A percentile compares a stretch with the other conserved stretches of the same genome.
These are phyloP conservation scores for Tipula vernalis DNA, from an alignment of 2,888 invertebrate species.

Conservation along the genomic window DNA sequence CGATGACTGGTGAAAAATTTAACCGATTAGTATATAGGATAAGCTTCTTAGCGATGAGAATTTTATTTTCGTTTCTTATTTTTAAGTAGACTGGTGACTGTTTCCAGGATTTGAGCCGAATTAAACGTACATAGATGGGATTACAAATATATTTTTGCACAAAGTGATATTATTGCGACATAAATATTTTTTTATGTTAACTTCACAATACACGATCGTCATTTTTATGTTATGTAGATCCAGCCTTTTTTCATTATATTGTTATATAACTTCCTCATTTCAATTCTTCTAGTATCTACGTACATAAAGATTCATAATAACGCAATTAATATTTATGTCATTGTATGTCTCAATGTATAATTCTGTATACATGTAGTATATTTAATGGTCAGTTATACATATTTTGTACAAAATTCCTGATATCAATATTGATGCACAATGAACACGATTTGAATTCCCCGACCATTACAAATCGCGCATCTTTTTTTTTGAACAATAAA, in stretches of 20 bases:
- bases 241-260: background rate
- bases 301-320: background rate
- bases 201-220: background rate
- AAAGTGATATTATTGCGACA: background rate
- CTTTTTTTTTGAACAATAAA: background rate
- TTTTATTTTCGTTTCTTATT: too few relatives aligned
- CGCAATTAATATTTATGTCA: background rate
- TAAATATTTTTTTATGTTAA: background rate
- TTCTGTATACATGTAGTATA: background rate
- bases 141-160: background rate
- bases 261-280: background rate
- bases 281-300: background rate
- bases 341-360: background rate
- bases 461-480: background rate
- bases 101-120: too few relatives aligned
- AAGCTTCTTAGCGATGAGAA: too few relatives aligned
- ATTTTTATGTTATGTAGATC: background rate
- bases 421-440: background rate
- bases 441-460: background rate
- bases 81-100: too few relatives aligned
- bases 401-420: background rate
- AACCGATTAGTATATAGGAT: too few relatives aligned
- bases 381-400: background rate
- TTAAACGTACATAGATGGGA: too few relatives aligned
- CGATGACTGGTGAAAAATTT: too few relatives aligned